A percentile compares a stretch with the other conserved stretches of the same genome.
These are phyloP conservation scores for Vultur gryphus DNA, from an alignment of 2,797 vertebrate genomes.

Conservation along the genomic window DNA sequence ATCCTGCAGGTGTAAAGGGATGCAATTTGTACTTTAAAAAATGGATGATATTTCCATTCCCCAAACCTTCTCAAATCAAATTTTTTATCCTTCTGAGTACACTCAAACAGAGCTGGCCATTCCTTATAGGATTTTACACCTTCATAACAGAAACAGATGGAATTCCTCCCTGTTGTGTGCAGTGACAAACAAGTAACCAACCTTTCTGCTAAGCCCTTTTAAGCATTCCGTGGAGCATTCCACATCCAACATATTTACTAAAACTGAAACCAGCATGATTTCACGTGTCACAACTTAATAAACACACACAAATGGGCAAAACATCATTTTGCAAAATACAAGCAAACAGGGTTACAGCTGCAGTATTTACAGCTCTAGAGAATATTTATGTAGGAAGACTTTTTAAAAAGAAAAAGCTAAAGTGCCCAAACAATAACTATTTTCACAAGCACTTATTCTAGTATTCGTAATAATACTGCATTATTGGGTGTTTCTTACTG, in stretches of 20 bases:
- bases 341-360: not conserved
- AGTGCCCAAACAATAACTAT: not conserved
- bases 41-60: not conserved
- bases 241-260: not conserved
- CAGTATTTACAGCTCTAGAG: not conserved
- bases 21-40: not conserved
- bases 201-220: not conserved
- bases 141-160: not conserved
- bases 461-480: not conserved
- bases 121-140: not conserved
- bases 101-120: not conserved
- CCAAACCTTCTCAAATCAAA: not conserved
- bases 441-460: not conserved
- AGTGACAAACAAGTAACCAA: not conserved
- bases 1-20: not conserved
- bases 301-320: not conserved
- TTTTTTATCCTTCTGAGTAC: not conserved
- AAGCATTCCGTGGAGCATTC: not conserved
- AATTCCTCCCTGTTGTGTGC: not conserved
- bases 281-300: not conserved
- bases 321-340: not conserved
- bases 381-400: not conserved
- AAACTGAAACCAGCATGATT: slow-evolving; percentile 8
- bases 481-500: not conserved
- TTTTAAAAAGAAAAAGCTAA: not conserved